Percentiles rank a stretch among this genome's conserved stretches.
Evolutionary conservation across 2,113 vertebrate species (phyloP).

Genomic region (Oryzias curvinotus): DNA sequence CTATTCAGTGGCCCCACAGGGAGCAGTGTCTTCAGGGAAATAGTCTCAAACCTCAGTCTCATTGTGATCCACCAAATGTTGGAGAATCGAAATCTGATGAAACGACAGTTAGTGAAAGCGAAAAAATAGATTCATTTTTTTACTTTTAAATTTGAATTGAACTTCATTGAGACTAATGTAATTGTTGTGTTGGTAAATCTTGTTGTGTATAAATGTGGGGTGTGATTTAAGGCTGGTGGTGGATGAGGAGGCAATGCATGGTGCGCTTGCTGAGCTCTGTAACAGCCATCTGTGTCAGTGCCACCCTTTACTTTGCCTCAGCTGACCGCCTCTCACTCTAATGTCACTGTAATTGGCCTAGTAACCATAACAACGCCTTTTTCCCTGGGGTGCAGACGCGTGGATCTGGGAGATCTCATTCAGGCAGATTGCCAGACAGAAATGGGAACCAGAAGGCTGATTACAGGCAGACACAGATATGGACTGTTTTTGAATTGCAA

Average conservation of each 20-base stretch:
- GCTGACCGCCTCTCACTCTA: constrained; percentile 41
- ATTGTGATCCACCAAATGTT: background rate
- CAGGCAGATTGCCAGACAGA: constrained; percentile 24
- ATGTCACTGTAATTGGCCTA: constrained; percentile 62
- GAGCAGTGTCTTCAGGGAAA: constrained; percentile 26
- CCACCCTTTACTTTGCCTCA: constrained; percentile 27
- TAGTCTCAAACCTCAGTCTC: background rate
- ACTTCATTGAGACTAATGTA: no score
- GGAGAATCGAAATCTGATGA: background rate
- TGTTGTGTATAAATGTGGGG: background rate
- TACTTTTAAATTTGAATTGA: no score
- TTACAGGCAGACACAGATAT: constrained; percentile 47
- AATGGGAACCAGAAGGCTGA: constrained; percentile 16
- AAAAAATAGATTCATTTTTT: no score
- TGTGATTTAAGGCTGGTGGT: background rate
- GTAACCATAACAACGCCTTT: constrained; percentile 53
- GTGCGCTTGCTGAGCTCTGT: constrained; percentile 34
- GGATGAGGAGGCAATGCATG: constrained; percentile 32
- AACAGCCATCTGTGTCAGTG: constrained; percentile 60
- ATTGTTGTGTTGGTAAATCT: no score
- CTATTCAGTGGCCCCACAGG: constrained; percentile 6
- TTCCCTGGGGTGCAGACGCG: constrained; percentile 51
- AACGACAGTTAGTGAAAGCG: no score
- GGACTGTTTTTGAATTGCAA: constrained; percentile 60
- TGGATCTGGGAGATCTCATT: constrained; percentile 49